Base-by-base conservation (phyloP, 2,888 invertebrate genomes). In the Pomacea canaliculata region DNA sequence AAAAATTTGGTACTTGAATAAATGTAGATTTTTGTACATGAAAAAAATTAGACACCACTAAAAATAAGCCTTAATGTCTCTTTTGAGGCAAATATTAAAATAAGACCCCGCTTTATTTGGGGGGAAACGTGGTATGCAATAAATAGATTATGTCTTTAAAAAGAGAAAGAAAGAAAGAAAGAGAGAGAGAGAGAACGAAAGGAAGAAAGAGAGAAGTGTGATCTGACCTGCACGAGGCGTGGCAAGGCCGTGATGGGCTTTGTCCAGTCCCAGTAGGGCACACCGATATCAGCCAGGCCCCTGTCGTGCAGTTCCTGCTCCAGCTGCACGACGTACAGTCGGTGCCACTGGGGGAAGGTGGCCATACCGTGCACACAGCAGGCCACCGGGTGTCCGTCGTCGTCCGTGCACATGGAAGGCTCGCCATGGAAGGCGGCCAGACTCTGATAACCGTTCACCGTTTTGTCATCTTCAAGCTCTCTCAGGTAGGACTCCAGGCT, bases 261-360 rank as follows among this genome's bases (percentile, higher is more conserved):
- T 1, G 79, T 79, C 78, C 78, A 78, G 71, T 79, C 79, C 79
- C 79, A 79, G 73, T 76, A 79, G 19, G 79, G 79, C 18, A 79
- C 65, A 23, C 79, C 78, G 71, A 76, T 70, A 7, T n/a, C 63
- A 10, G 23, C 18, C 60, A 62, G 19, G 62, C 77, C 77, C 70
- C 70, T 73, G 10, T 63, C 56, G 16, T 63, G 18, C 23, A 77
- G 66, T 9, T 62, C 60, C 70, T 79, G 78, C 46, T 79, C 78
- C 10, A 82, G 76, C 65, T 81, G 81, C 37, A 79, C 77, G 27
- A 77, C 73, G 65, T 77, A 79, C 7, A 81, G 76, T 51, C 82
- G 56, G 73, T 82, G 82, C 82, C 82, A 82, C 27, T 78, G 77
- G 19, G 79, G 81, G 74, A 82, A 82, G 49, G 74, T 73, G 48